Base-by-base conservation (phyloP, 2,888 invertebrate species). In the Habrosyne pyritoides region DNA sequence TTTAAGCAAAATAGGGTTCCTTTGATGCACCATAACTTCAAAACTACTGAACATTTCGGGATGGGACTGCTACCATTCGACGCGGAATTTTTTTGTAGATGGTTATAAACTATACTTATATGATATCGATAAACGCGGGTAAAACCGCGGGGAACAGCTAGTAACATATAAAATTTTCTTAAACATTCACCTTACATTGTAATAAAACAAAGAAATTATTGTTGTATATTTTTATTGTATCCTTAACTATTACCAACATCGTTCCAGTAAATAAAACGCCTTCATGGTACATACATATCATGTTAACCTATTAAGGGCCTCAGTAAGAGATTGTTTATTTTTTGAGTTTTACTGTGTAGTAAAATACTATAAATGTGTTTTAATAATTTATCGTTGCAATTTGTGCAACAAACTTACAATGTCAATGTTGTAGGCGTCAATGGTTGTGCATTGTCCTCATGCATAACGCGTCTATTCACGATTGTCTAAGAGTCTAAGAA, bases 331-430 rank as follows among this genome's bases (percentile, higher is more conserved):
- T 63, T 62, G 59, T 66, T 62, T 57, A 61, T 69, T 73, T 77
- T 69, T 76, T 66, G 65, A 67, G 56, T 75, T 84, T 83, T 77
- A 83, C 66, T 72, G 66, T 75, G 71, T 73, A 75, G 77, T 84
- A 79, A 84, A 79, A 72, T 78, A 69, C 72, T 76, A 76, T 81
- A 76, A 79, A 76, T 73, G 79, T 71, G 67, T 82, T 66, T 75
- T 68, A 73, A 69, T 73, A 80, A 83, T 82, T 83, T 83, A 82
- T 74, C 69, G 74, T 76, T 64, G 73, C 69, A 72, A 78, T 81
- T 75, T 76, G 60, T 71, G 73, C 75, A 74, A 80, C 72, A 72
- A 71, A 72, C 71, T 18, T 50, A 50, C 22, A 14, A 50, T 50
- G 28, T 30, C 18, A 14, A 14, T 48, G 14, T 30, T 56, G 68